Evolutionary conservation across 2,113 vertebrate genomes (phyloP).

Genomic region (Caretta caretta): DNA sequence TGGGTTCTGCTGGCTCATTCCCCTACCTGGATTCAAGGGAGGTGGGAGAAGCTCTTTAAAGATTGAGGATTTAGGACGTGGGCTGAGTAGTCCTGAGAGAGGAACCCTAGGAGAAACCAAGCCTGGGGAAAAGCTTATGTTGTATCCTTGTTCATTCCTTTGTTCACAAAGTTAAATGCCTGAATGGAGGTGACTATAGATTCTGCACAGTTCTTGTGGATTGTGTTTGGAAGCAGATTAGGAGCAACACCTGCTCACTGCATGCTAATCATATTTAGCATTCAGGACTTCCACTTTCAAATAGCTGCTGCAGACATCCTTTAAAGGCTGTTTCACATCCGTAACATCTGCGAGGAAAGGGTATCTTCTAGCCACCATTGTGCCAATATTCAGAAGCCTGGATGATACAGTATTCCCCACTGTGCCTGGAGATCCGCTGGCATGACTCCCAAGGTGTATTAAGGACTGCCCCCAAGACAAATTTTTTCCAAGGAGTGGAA

Average conservation of each 20-base stretch:
- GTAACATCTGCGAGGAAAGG: background rate
- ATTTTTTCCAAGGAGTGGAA: background rate
- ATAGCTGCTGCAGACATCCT: background rate
- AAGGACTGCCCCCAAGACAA: background rate
- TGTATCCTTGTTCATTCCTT: background rate
- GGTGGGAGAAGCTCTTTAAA: background rate
- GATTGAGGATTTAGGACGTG: background rate
- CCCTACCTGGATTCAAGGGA: background rate
- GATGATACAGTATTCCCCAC: background rate
- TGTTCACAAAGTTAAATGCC: background rate
- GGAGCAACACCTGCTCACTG: background rate
- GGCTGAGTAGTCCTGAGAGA: background rate
- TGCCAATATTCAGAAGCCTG: background rate
- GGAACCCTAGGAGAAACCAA: background rate
- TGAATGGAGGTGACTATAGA: background rate
- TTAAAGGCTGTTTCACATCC: background rate
- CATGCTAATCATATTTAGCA: background rate
- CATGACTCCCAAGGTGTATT: background rate
- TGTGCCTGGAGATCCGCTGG: background rate
- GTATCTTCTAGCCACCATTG: background rate
- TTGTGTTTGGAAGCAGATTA: background rate
- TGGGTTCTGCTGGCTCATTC: background rate
- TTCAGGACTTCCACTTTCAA: background rate
- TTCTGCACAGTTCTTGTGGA: background rate
- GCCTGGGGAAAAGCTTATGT: background rate